Evolutionary conservation across 2,888 invertebrate genomes (phyloP).

Genomic region (Andrena bucephala): DNA sequence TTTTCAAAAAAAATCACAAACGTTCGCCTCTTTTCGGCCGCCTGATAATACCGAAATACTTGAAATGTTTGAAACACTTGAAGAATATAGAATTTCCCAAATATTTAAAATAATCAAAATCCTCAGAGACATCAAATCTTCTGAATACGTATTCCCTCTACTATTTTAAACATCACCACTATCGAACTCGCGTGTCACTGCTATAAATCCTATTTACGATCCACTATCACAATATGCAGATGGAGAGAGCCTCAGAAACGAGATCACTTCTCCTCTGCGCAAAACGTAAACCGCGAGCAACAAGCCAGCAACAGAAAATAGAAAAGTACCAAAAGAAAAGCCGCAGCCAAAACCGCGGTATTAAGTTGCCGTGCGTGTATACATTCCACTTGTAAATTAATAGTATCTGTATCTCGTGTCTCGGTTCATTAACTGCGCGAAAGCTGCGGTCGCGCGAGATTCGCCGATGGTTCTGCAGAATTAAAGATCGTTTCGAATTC

Average conservation of each 20-base stretch:
- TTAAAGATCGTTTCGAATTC: neutral
- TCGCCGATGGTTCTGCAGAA: neutral
- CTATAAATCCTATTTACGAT: too few species aligned
- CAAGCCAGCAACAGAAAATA: neutral
- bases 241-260: slow-evolving; percentile 5
- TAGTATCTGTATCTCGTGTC: slow-evolving; percentile 24
- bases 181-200: too few species aligned
- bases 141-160: too few species aligned
- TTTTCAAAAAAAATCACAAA: too few species aligned
- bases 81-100: too few species aligned
- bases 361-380: slow-evolving; percentile 43
- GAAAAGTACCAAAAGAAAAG: slow-evolving; percentile 14
- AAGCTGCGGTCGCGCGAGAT: slow-evolving; percentile 30
- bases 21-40: too few species aligned
- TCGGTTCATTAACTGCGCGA: slow-evolving; percentile 50
- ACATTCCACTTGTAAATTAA: slow-evolving; percentile 24
- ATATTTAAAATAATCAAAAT: too few species aligned
- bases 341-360: slow-evolving; percentile 32
- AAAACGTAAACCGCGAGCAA: slow-evolving; percentile 17
- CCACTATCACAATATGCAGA: neutral
- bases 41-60: too few species aligned
- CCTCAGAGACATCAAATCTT: too few species aligned
- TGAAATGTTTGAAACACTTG: too few species aligned
- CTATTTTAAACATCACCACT: too few species aligned
- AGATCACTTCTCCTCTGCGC: neutral